Evolutionary conservation across 1,140 invertebrate genomes (phyloP).

Genomic region (Diorhabda sublineata): DNA sequence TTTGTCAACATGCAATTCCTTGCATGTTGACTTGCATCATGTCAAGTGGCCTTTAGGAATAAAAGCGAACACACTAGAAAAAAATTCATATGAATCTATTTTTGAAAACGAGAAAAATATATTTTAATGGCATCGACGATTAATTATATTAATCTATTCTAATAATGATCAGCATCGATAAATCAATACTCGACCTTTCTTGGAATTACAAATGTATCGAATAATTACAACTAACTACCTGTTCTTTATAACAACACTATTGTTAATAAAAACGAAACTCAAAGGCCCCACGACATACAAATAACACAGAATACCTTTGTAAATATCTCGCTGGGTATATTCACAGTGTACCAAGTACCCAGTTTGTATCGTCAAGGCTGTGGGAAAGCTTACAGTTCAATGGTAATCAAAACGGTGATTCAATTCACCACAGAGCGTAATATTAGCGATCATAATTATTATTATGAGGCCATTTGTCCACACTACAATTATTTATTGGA

Average conservation of each 20-base stretch:
- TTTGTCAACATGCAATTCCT: no score
- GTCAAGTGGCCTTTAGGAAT: no score
- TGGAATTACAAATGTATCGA: no score
- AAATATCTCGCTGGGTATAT: background rate
- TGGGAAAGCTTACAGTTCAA: slow-evolving; percentile 21
- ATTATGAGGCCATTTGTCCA: slow-evolving; percentile 19
- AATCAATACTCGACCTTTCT: no score
- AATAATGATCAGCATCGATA: no score
- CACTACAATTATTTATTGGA: slow-evolving; percentile 10
- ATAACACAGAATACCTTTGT: background rate
- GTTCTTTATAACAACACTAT: background rate
- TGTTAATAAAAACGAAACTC: background rate
- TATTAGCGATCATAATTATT: slow-evolving; percentile 17
- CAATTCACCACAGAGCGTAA: slow-evolving; percentile 18
- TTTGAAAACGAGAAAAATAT: no score
- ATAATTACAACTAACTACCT: no score
- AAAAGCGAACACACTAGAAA: no score
- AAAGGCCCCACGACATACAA: background rate
- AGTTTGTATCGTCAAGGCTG: slow-evolving; percentile 17
- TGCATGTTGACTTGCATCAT: no score
- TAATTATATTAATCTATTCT: no score
- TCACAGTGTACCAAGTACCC: slow-evolving; percentile 4
- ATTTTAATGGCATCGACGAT: no score
- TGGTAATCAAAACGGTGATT: slow-evolving; percentile 24
- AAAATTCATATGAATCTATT: no score